phyloP scores from a whole-genome alignment of 2,113 vertebrate genomes.

The Scomber scombrus region DNA sequence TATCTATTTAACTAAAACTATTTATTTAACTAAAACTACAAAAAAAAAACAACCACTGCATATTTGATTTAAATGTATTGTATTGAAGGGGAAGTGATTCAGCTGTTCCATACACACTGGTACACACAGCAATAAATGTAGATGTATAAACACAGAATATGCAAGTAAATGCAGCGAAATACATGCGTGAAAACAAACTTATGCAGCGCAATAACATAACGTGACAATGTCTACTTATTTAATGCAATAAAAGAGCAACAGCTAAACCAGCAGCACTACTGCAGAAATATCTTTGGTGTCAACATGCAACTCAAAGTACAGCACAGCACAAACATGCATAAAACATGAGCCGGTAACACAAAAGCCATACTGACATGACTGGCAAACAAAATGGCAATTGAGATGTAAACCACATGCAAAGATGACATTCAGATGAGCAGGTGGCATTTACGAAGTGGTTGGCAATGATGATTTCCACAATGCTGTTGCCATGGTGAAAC shows the following conservation, averaged over 20 bases:
- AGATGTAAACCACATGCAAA: constrained; percentile 61
- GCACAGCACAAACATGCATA: constrained; percentile 47
- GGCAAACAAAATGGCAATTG: constrained; percentile 3
- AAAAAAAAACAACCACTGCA: no score
- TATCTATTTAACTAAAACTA: neutral
- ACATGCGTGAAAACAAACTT: constrained; percentile 26
- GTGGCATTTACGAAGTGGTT: constrained; percentile 53
- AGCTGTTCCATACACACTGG: neutral
- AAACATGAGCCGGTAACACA: constrained; percentile 29
- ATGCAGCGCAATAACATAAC: constrained; percentile 11
- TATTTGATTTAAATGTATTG: neutral
- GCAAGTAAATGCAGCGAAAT: constrained; percentile 11
- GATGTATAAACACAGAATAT: constrained; percentile 1
- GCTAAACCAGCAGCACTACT: constrained; percentile 33
- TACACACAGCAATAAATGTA: neutral
- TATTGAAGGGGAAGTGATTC: constrained; percentile 19
- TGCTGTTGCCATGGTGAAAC: constrained; percentile 36
- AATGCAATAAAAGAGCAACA: constrained; percentile 11
- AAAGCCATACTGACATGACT: neutral
- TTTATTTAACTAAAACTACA: neutral
- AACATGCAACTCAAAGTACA: constrained; percentile 33
- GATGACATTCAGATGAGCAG: constrained; percentile 51
- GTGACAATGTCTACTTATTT: constrained; percentile 14
- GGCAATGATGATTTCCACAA: constrained; percentile 64
- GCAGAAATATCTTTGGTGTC: constrained; percentile 37